Conservation (phyloP, 1,140 invertebrate species). For the Thaumatotibia leucotreta region DNA sequence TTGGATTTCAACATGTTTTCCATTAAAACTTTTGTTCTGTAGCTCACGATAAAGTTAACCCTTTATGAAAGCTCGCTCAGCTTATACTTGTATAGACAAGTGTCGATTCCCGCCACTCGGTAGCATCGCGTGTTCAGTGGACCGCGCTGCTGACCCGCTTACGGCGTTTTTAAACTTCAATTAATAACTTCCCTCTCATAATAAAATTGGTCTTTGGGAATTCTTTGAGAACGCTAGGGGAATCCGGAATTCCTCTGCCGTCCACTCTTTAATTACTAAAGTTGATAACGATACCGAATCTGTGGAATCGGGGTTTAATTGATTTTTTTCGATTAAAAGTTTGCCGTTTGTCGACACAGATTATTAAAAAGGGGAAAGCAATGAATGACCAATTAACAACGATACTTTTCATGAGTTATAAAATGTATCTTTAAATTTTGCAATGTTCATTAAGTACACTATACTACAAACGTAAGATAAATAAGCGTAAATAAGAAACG, state of each 20-base stretch:
- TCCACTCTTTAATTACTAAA: conserved; percentile 48
- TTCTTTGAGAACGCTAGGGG: conserved; percentile 28
- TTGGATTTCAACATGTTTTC: too few relatives aligned
- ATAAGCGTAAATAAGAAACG: too few relatives aligned
- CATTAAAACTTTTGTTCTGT: too few relatives aligned
- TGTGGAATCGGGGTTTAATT: background rate
- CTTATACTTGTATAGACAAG: conserved; percentile 6
- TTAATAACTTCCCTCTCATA: conserved; percentile 41
- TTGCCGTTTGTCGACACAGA: background rate
- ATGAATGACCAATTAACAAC: background rate
- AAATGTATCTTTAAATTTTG: background rate
- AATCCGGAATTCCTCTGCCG: conserved; percentile 23
- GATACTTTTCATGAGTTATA: background rate
- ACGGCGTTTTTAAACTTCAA: conserved; percentile 44
- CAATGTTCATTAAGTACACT: too few relatives aligned
- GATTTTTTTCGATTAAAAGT: conserved; percentile 11
- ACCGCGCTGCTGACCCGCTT: conserved; percentile 46
- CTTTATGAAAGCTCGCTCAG: background rate
- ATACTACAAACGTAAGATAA: too few relatives aligned
- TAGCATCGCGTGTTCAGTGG: conserved; percentile 29
- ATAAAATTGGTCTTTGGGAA: conserved; percentile 33
- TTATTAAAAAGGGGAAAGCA: background rate
- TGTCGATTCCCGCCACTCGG: conserved; percentile 10
- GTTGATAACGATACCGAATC: conserved; percentile 25
- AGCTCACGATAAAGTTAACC: background rate